Evolutionary conservation across 2,888 invertebrate genomes (phyloP), one percentile per base, ranked within the genome.

Genomic region (Tolmerus cingulatus): DNA sequence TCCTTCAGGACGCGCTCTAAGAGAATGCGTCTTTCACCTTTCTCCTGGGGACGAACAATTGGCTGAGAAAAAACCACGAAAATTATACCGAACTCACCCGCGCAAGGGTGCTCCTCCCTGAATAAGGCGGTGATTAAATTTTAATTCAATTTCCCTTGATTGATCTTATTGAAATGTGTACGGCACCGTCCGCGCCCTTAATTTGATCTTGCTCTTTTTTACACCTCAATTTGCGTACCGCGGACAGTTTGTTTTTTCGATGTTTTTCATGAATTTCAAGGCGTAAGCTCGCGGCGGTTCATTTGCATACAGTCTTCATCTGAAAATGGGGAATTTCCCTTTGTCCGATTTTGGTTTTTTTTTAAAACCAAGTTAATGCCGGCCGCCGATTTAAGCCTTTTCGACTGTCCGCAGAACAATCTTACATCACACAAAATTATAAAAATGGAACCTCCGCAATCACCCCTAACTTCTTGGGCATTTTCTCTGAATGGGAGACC

Each of bases 131-230:
- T 88, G 88, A 88, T 88, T 88, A 88, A 88, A 87, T 87, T 88
- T 88, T 88, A 88, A 88, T 87, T 88, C 78, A 87, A 88, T 88
- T 88, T 87, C 74, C 78, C 81, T 78, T 87, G 88, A 88, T 88
- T 88, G 88, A 88, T 88, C 88, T 87, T 87, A 86, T 86, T 81
- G 82, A 86, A 87, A 77, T 76, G 55, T 82, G 27, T 51, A 37
- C 40, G 16, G 34, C n/a, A 19, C 57, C 74, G 46, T 46, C 40
- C 51, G 37, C 46, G 8, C 43, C 74, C 74, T 43, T 46, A 74
- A 85, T 85, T 74, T 85, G 27, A 74, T 85, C 34, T 30, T 37
- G 34, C 12, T 16, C 37, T 82, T 85, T 74, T 85, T 74, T 74
- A 74, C 85, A 85, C 85, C 74, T 27, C 46, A 85, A 74, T 85